These are phyloP conservation scores for Epizoanthus rinbou DNA, from an alignment of 92 coral and sea anemone genomes.

Conservation along the genomic window DNA sequence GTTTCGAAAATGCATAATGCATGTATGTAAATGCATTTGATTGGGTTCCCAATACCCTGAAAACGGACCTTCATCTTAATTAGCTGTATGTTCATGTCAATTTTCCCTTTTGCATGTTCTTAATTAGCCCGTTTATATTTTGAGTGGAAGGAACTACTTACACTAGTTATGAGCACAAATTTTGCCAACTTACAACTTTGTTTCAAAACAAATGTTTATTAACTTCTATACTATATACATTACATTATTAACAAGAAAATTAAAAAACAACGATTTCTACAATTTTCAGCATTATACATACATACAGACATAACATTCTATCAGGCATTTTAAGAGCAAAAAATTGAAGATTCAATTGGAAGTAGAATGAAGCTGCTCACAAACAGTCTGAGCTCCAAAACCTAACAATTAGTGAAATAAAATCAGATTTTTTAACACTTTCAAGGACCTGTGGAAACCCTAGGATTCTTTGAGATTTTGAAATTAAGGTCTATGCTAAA, in stretches of 20 bases:
- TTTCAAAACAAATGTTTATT: conserved; percentile 15
- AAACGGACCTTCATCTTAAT: not conserved
- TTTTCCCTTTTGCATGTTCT: not conserved
- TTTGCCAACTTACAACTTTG: not conserved
- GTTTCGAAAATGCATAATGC: not conserved
- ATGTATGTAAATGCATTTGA: no score
- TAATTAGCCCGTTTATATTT: not conserved
- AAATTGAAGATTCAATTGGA: not conserved
- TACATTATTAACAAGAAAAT: not conserved
- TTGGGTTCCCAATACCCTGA: not conserved
- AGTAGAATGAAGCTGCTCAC: conserved; percentile 13
- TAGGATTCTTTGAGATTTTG: no score
- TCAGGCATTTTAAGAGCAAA: conserved; percentile 6
- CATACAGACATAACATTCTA: not conserved
- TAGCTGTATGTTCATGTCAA: not conserved
- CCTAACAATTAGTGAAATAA: no score
- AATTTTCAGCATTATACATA: not conserved
- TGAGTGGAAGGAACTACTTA: no score
- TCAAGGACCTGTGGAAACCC: no score
- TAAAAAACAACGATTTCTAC: not conserved
- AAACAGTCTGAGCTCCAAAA: conserved; percentile 17
- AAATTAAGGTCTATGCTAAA: no score
- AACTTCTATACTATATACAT: conserved; percentile 1
- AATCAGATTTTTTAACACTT: no score
- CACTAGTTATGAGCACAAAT: not conserved